These are phyloP conservation scores for Phocoena phocoena DNA, from an alignment of 2,113 vertebrate genomes.

Conservation along the genomic window DNA sequence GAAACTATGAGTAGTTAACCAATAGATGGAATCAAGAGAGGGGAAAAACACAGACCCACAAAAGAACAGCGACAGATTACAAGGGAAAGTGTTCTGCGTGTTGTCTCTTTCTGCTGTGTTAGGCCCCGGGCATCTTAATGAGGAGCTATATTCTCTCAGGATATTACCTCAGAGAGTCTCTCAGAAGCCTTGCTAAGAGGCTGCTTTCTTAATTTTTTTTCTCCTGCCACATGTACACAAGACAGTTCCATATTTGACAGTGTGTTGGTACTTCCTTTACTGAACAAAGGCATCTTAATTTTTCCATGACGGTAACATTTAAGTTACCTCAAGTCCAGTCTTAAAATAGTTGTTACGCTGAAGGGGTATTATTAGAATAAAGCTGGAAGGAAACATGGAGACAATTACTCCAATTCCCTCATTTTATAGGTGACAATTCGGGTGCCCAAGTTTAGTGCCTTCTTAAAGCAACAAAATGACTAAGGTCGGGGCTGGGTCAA, in stretches of 20 bases:
- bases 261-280: constrained; percentile 7
- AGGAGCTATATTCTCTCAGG: constrained; percentile 34
- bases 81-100: background rate
- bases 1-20: background rate
- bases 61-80: background rate
- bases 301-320: constrained; percentile 40
- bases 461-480: background rate
- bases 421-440: background rate
- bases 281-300: constrained; percentile 62
- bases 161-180: constrained; percentile 28
- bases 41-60: background rate
- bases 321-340: constrained; percentile 17
- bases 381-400: constrained; percentile 17
- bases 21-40: background rate
- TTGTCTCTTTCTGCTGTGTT: background rate
- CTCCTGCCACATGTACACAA: background rate
- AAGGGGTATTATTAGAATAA: constrained; percentile 42
- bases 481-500: background rate
- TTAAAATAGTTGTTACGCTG: constrained; percentile 48
- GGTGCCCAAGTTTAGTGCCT: background rate
- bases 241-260: constrained; percentile 51
- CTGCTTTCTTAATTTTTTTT: background rate
- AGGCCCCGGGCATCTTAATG: background rate
- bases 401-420: background rate
- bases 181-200: constrained; percentile 1